phyloP scores from a whole-genome alignment of 2,797 vertebrate species.

The Orestias chungarensis region DNA sequence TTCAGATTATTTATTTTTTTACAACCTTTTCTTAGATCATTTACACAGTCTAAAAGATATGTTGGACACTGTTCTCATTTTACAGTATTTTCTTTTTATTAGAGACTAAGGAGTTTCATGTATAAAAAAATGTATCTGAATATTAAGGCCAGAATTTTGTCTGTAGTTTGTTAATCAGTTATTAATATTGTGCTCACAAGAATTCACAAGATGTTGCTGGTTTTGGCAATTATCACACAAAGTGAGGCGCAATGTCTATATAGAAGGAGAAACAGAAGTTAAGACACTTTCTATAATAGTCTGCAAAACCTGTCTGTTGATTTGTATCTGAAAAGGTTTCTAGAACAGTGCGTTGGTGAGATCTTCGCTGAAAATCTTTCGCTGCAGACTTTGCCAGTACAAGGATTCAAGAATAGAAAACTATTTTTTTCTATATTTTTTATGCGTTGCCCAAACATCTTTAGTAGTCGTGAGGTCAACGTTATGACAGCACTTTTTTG shows the following conservation, averaged over 20 bases:
- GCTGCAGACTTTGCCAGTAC: too few relatives aligned
- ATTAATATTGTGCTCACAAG: constrained; percentile 74
- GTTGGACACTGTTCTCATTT: not conserved
- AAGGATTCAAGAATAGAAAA: too few relatives aligned
- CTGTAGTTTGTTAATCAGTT: constrained; percentile 67
- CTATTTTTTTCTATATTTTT: too few relatives aligned
- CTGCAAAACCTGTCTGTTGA: constrained; percentile 23
- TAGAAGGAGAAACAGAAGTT: constrained; percentile 3
- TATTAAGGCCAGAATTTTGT: constrained; percentile 25
- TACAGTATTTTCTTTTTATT: not conserved
- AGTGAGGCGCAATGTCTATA: constrained; percentile 71
- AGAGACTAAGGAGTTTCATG: not conserved
- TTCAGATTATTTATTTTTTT: not conserved
- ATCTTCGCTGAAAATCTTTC: too few relatives aligned
- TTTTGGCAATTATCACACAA: constrained; percentile 89
- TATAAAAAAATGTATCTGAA: not conserved
- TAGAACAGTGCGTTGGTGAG: constrained; percentile 6
- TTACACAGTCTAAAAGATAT: not conserved
- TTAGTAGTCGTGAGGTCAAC: too few relatives aligned
- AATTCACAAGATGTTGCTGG: constrained; percentile 88
- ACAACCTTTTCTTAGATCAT: not conserved
- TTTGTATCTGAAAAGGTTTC: constrained; percentile 4
- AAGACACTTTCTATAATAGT: constrained; percentile 25
- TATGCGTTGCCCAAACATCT: too few relatives aligned
- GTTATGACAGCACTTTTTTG: too few relatives aligned